Base-by-base conservation (phyloP, 2,797 vertebrate species). In the Cirrhinus molitorella region DNA sequence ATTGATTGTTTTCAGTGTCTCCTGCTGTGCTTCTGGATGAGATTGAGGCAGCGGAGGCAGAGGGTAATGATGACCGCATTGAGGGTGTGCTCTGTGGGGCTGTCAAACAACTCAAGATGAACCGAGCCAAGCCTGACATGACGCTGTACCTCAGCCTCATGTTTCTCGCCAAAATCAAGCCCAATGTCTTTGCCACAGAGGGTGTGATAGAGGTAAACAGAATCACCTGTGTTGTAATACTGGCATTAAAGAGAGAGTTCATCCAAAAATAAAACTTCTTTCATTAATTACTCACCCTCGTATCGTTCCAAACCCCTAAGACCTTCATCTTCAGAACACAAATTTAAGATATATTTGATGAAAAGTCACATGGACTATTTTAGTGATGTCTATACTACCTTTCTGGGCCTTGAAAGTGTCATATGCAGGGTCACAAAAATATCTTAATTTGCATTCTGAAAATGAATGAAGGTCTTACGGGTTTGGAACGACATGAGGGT, bases 121-220 rank as follows among this genome's bases (percentile, higher is more conserved):
- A 98, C 45, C 92, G 98, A 83, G 97, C 98, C 85, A 99, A 99
- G 80, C 98, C 98, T 0, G 98, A 99, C 87, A 95, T 95, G 84
- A 96, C 96, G 0, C 93, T 99, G 4, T 99, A 97, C 92, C 95
- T 99, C 84, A 98, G 97, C 83, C 96, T 99, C 77, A 99, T 99
- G 98, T 99, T 97, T 89, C 90, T 99, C 92, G 98, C 98, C 73
- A 99, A 99, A 92, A 98, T 98, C 88, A 99, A 99, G 83, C 98
- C 98, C 16, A 99, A 99, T 21, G 96, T 99, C 71, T 99, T 99
- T 80, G 97, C 98, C 13, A 99, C 98, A 0, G 97, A 99, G 89
- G 98, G 98, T 0, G 98, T 99, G 85, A 99, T 99, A 0, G 98
- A 99, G 97, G 98, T 99, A 80, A 91, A 91, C 28, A 9, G 4